phyloP scores from a whole-genome alignment of 2,113 vertebrate genomes.

The Vanacampus margaritifer region DNA sequence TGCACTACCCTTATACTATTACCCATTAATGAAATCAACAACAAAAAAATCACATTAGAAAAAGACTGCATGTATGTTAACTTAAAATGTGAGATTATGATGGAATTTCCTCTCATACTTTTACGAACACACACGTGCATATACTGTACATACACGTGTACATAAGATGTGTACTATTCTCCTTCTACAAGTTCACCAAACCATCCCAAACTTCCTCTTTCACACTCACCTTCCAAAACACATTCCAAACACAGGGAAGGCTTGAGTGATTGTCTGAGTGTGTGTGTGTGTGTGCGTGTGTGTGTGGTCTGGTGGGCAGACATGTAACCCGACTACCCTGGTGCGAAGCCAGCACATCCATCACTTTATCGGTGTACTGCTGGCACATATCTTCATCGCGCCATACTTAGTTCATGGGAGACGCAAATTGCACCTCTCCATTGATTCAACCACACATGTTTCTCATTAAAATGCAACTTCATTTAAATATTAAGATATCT shows the following conservation, averaged over 20 bases:
- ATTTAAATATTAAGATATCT: slow-evolving; percentile 1
- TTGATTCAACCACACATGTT: slow-evolving; percentile 12
- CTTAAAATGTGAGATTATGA: not conserved
- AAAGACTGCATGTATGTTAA: not conserved
- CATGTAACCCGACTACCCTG: slow-evolving; percentile 43
- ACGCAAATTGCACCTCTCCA: not conserved
- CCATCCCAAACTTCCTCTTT: slow-evolving; percentile 39
- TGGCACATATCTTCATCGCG: slow-evolving; percentile 7
- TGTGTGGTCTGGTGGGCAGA: slow-evolving; percentile 53
- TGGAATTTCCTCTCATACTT: not conserved
- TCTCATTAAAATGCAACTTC: slow-evolving; percentile 14
- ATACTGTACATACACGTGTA: not conserved
- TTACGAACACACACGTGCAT: not conserved
- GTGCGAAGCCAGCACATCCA: slow-evolving; percentile 29
- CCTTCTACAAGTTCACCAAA: not conserved
- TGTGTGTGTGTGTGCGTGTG: slow-evolving; percentile 45
- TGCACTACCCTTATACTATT: not conserved
- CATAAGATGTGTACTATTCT: slow-evolving; percentile 1
- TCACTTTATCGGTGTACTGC: slow-evolving; percentile 30
- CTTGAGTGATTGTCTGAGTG: slow-evolving; percentile 42
- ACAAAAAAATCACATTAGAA: not conserved
- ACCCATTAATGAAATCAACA: not conserved
- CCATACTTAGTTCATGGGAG: slow-evolving; percentile 3
- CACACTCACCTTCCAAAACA: slow-evolving; percentile 46
- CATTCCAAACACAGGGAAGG: slow-evolving; percentile 57